phyloP scores from a whole-genome alignment of 2,113 vertebrate genomes.

The Malurus alboscapulatus region DNA sequence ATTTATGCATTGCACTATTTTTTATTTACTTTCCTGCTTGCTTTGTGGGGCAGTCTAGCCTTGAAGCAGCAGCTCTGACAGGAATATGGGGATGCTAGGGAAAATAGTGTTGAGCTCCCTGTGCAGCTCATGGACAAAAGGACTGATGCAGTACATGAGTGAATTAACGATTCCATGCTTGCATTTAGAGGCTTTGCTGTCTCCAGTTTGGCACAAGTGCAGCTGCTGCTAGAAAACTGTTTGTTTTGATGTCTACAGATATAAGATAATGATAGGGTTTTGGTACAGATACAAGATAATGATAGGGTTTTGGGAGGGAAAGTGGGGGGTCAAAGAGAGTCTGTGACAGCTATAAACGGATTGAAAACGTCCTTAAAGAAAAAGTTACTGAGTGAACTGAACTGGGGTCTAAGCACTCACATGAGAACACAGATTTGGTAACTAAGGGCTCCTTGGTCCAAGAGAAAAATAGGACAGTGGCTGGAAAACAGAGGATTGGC shows the following conservation, averaged over 20 bases:
- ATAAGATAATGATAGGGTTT: not conserved
- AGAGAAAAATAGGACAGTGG: not conserved
- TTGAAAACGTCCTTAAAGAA: not conserved
- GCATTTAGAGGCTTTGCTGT: not conserved
- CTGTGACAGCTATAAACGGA: not conserved
- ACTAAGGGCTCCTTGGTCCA: not conserved
- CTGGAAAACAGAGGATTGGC: not conserved
- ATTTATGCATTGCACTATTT: not conserved
- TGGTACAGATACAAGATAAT: not conserved
- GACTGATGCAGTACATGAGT: not conserved
- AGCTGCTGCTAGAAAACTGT: not conserved
- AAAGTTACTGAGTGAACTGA: not conserved
- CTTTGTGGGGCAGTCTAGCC: not conserved
- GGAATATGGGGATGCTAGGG: not conserved
- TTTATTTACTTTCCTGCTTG: not conserved
- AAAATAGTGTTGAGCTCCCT: fast-evolving
- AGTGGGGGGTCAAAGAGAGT: not conserved
- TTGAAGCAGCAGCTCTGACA: not conserved
- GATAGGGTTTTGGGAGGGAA: fast-evolving
- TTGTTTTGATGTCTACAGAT: not conserved
- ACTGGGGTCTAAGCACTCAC: not conserved
- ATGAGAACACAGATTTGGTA: not conserved
- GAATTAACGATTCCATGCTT: not conserved
- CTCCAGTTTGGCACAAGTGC: not conserved
- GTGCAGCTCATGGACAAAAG: not conserved